phyloP scores from a whole-genome alignment of 2,888 invertebrate genomes.

The Acanthosepion lycidas region DNA sequence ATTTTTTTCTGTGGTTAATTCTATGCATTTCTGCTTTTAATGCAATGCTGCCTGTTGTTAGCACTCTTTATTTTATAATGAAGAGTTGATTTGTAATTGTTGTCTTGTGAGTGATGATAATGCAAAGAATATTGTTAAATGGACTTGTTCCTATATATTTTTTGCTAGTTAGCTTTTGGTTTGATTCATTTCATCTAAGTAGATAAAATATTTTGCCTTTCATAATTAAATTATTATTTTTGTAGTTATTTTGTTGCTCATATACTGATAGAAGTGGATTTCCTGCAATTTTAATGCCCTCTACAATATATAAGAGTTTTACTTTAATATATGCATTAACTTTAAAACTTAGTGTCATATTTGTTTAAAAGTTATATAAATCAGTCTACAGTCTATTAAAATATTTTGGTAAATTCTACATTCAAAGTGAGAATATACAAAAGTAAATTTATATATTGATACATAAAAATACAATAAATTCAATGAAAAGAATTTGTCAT shows the following conservation, averaged over 20 bases:
- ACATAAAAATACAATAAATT: too few species aligned
- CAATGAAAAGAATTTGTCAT: too few species aligned
- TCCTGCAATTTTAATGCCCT: not conserved
- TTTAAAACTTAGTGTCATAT: not conserved
- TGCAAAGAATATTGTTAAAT: not conserved
- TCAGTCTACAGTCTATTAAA: too few species aligned
- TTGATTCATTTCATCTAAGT: not conserved
- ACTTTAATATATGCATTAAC: not conserved
- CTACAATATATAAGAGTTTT: not conserved
- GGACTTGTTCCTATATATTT: not conserved
- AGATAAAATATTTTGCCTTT: not conserved
- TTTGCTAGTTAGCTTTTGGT: not conserved
- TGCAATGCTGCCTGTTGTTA: not conserved
- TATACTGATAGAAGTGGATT: not conserved
- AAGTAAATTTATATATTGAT: too few species aligned
- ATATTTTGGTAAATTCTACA: too few species aligned
- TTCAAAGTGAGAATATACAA: too few species aligned
- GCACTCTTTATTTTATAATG: not conserved
- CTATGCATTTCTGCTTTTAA: conserved; percentile 6
- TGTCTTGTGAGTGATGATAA: not conserved
- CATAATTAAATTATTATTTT: not conserved
- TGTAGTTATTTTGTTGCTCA: not conserved
- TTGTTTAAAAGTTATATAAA: not conserved
- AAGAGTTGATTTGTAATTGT: not conserved
- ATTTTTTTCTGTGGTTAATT: not conserved